phyloP scores from a whole-genome alignment of 2,888 invertebrate species.

The Entomobrya proxima region DNA sequence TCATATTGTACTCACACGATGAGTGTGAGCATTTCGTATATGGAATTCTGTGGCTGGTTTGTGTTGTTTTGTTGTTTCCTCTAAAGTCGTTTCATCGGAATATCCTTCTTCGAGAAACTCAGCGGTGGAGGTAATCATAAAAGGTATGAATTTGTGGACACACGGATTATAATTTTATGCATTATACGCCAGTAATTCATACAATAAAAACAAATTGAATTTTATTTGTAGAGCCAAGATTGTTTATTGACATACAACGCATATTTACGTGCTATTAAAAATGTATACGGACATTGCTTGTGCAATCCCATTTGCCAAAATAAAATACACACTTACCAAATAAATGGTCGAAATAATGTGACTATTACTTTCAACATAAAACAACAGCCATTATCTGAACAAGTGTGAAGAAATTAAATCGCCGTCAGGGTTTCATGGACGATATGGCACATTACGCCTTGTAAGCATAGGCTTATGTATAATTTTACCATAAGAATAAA shows the following conservation, averaged over 20 bases:
- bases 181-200: not conserved
- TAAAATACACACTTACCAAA: not conserved
- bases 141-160: constrained; percentile 10
- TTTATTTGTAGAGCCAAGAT: not conserved
- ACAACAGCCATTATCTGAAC: not conserved
- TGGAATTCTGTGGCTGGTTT: not conserved
- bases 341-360: not conserved
- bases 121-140: not conserved
- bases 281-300: not conserved
- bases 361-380: not conserved
- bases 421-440: constrained; percentile 35
- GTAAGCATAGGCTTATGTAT: no score
- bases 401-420: constrained; percentile 54
- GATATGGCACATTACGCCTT: constrained; percentile 31
- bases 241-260: constrained; percentile 22
- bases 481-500: no score
- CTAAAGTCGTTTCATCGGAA: not conserved
- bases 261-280: not conserved
- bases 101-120: not conserved
- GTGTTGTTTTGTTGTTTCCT: not conserved
- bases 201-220: constrained; percentile 3
- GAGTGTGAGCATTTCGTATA: constrained; percentile 5
- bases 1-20: constrained; percentile 54
- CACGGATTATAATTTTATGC: not conserved
- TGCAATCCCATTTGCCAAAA: not conserved